phyloP scores from a whole-genome alignment of 2,888 invertebrate genomes.

The Calameuta idolon region DNA sequence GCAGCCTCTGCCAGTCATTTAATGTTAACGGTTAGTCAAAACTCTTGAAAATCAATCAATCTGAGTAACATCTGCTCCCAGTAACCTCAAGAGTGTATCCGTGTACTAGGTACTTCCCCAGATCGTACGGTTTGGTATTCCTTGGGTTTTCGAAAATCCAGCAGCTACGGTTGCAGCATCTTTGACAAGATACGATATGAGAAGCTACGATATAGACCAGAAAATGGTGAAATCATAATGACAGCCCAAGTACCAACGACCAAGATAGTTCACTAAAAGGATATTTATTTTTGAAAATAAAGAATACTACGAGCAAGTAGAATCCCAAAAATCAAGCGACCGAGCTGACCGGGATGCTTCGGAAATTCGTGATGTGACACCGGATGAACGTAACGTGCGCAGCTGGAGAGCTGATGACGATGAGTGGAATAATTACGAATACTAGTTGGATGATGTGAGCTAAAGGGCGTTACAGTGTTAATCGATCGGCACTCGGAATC shows the following conservation, averaged over 20 bases:
- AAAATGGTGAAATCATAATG: conserved; percentile 7
- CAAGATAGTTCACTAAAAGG: neutral
- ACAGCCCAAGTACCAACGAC: neutral
- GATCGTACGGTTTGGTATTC: neutral
- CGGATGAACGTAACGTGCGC: neutral
- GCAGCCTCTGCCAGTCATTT: neutral
- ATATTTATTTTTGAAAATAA: neutral
- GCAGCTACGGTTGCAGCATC: conserved; percentile 4
- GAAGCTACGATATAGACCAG: conserved; percentile 25
- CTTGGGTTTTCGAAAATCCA: neutral
- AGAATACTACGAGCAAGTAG: conserved; percentile 3
- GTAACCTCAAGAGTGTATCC: neutral
- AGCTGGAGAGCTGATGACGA: conserved; percentile 4
- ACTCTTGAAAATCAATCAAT: neutral
- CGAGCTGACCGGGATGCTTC: neutral
- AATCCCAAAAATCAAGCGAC: neutral
- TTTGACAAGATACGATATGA: conserved; percentile 10
- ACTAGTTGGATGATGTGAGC: neutral
- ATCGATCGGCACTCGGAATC: neutral
- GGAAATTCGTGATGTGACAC: neutral
- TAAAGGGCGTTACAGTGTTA: neutral
- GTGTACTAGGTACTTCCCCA: neutral
- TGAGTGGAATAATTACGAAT: neutral
- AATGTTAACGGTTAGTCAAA: neutral
- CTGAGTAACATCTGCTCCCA: neutral